Percentiles rank a stretch among this genome's conserved stretches.
Evolutionary conservation across 1,140 invertebrate species (phyloP).

Genomic region (Plectrocnemia conspersa): DNA sequence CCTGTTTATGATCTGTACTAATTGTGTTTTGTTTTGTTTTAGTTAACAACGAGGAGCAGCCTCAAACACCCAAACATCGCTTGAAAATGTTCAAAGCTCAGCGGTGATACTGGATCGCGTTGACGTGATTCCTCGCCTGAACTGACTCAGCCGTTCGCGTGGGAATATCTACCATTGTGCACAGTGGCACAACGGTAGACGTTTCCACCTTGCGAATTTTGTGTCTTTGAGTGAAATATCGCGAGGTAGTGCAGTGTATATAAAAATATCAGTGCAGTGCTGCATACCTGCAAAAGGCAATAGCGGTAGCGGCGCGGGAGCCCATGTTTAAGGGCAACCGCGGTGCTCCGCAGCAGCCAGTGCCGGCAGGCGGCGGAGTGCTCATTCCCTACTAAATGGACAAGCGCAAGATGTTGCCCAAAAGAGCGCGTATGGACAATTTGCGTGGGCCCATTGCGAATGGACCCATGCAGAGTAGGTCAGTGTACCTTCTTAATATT

Average conservation of each 20-base stretch:
- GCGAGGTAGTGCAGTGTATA: not conserved
- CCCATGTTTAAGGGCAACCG: conserved; percentile 23
- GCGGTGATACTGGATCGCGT: conserved; percentile 7
- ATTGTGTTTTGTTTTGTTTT: conserved; percentile 4
- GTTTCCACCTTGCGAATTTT: too few species aligned
- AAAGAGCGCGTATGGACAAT: conserved; percentile 61
- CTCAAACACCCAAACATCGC: not conserved
- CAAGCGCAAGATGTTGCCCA: conserved; percentile 59
- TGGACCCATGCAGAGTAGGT: conserved; percentile 71
- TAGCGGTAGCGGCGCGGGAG: conserved; percentile 20
- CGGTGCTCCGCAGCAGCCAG: conserved; percentile 20
- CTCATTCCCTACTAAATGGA: conserved; percentile 45
- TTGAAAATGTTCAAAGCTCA: conserved; percentile 14
- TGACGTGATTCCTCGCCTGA: not conserved
- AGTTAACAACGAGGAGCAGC: not conserved
- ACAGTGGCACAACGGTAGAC: too few species aligned
- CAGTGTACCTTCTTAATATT: conserved; percentile 11
- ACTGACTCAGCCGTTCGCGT: not conserved
- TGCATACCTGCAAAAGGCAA: conserved; percentile 2
- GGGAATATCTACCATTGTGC: too few species aligned
- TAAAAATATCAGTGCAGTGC: conserved; percentile 8
- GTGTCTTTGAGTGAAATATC: too few species aligned
- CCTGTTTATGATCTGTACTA: not conserved
- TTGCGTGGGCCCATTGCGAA: conserved; percentile 62
- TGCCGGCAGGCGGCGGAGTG: conserved; percentile 19